Base-by-base conservation (phyloP, 1,140 invertebrate species). In the Macrobrachium rosenbergii region DNA sequence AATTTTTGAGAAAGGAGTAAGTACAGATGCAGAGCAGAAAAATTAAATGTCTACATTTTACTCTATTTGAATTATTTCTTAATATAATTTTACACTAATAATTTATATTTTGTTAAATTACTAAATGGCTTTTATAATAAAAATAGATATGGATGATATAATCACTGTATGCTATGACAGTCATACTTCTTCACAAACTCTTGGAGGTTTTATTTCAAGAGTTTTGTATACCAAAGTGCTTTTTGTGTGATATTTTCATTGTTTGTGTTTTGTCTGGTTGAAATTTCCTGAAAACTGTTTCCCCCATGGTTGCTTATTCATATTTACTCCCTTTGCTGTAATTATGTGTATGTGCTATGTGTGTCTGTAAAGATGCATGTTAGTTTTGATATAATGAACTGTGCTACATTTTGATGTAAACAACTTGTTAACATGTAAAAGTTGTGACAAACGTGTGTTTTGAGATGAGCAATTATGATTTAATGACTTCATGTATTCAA, bases 211-310 rank as follows among this genome's bases (percentile, higher is more conserved):
- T 67, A 81, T 21, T 67, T 81, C 37, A 63, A n/a, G 62, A 81
- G 62, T 64, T 67, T 67, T 81, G 63, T 81, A 81, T 64, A 81
- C 79, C 79, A 81, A 81, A 81, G 79, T 45, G 21, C 23, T 80
- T 60, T 59, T 78, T 62, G 19, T 80, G 78, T 62, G 59, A 81
- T 81, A 63, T 62, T 63, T 28, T 63, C 63, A 37, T 72, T 72
- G 23, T 43, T 72, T 72, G 16, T 72, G 23, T 72, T n/a, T 72
- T 72, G 69, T 43, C 23, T 72, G 69, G 16, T 23, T 43, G 6
- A 16, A 23, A 72, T 72, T 23, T 23, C 14, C 37, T 72, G 16
- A 28, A 72, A 43, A 43, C 69, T 37, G 21, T 72, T 72, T 72
- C 12, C 21, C 21, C 28, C 59, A 63, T 59, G 37, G 62, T 11